Evolutionary conservation across 2,888 invertebrate species (phyloP), one percentile per base, ranked within the genome.

Genomic region (Dione vanillae): DNA sequence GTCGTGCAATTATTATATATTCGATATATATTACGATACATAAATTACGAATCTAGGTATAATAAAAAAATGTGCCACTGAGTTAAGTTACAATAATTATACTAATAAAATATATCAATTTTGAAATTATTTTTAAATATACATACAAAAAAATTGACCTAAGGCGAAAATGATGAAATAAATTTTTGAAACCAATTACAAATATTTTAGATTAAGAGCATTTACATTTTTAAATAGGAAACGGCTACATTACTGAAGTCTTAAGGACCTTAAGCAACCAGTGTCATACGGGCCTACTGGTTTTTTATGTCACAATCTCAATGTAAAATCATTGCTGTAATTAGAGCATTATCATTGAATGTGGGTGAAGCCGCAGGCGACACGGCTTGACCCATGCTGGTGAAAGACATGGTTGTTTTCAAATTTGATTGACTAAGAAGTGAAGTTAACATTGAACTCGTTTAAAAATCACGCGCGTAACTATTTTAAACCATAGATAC

Each of bases 371-470:
- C 27, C 45, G 45, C 45, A 11, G 27, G 61, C 45, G n/a, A 61
- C n/a, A 45, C 27, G 9, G 61, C n/a, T 16, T 61, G 27, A 45
- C 61, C 27, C n/a, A 16, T 16, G 61, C 16, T 43, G 45, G 61
- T 61, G 43, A 35, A 61, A 61, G 43, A 61, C 61, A 45, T 45
- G 27, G 27, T 14, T 59, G 14, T 20, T 61, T n/a, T n/a, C n/a
- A 45, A 61, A 61, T 20, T 45, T 27, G 27, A 45, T 61, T 61
- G 61, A n/a, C 56, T 56, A 16, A 56, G 56, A 40, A 37, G 56
- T 37, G 37, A 56, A 56, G 56, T 37, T 56, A 56, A 56, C 56
- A 56, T 56, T 56, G 56, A 56, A 56, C 56, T 56, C 37, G n/a
- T 37, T 56, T 37, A n/a, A 56, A 56, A 40, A 56, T 37, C 56